Evolutionary conservation across 2,113 vertebrate species (phyloP).

Genomic region (Misgurnus anguillicaudatus): DNA sequence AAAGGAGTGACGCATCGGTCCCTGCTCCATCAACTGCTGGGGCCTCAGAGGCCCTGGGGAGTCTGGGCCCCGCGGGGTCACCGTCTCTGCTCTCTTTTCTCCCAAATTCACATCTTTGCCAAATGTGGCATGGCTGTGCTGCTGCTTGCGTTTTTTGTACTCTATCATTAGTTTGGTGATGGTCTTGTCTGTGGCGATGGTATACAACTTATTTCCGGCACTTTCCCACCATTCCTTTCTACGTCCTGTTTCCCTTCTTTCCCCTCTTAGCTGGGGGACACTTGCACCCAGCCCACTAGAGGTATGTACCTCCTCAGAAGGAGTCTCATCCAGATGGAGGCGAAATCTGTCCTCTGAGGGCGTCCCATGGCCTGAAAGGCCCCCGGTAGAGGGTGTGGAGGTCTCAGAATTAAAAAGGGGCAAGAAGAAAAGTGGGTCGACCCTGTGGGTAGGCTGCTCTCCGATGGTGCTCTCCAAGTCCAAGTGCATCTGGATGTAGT

Average conservation of each 20-base stretch:
- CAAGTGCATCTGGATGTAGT: constrained; percentile 96
- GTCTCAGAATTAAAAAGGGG: constrained; percentile 90
- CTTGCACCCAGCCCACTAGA: constrained; percentile 67
- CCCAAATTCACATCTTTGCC: constrained; percentile 83
- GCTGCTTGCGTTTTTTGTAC: constrained; percentile 92
- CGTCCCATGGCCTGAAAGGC: constrained; percentile 83
- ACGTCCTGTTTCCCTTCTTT: constrained; percentile 69
- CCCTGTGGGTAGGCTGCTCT: constrained; percentile 70
- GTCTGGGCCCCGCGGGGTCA: constrained; percentile 74
- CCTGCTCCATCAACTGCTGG: constrained; percentile 89
- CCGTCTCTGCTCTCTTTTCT: constrained; percentile 74
- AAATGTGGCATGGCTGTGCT: constrained; percentile 80
- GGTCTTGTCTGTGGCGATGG: constrained; percentile 91
- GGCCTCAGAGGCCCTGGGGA: constrained; percentile 84
- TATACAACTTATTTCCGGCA: constrained; percentile 92
- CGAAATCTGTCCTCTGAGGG: constrained; percentile 85
- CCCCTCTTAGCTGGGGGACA: constrained; percentile 69
- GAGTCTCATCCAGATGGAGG: constrained; percentile 67
- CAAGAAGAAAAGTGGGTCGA: constrained; percentile 83
- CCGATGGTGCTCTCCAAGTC: constrained; percentile 86
- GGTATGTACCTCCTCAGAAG: constrained; percentile 74
- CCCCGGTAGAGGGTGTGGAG: constrained; percentile 83
- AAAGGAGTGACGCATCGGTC: constrained; percentile 90
- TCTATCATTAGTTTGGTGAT: constrained; percentile 93
- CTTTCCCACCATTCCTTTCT: constrained; percentile 98